A percentile compares a stretch with the other conserved stretches of the same genome.
Conservation (phyloP, 2,888 invertebrate genomes). For the Plagiodera versicolora region DNA sequence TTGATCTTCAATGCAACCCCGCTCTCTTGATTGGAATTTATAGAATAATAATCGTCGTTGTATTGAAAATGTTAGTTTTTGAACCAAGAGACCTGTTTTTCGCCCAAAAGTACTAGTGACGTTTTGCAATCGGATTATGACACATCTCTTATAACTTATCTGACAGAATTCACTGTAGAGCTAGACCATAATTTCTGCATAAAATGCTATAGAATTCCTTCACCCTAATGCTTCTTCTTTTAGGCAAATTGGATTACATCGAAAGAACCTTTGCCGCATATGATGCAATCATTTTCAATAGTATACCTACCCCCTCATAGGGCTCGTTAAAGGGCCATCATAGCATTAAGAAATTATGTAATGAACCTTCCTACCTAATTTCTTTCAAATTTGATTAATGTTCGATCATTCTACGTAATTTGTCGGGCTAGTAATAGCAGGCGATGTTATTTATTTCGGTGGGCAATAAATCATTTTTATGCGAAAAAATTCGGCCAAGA, state of each 20-base stretch:
- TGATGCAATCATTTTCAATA: slow-evolving; percentile 26
- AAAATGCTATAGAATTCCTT: no score
- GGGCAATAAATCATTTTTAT: slow-evolving; percentile 33
- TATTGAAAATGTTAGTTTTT: no score
- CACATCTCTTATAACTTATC: no score
- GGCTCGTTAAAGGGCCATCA: slow-evolving; percentile 28
- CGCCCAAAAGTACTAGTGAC: no score
- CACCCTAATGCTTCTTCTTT: neutral
- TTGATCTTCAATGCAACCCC: no score
- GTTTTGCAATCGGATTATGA: no score
- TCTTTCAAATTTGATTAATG: slow-evolving; percentile 35
- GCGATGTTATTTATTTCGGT: slow-evolving; percentile 27
- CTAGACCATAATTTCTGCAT: no score
- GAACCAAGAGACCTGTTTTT: no score
- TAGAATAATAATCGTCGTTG: no score
- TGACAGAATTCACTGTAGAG: no score
- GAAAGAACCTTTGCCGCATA: neutral
- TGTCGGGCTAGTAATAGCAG: slow-evolving; percentile 32
- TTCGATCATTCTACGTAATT: slow-evolving; percentile 33
- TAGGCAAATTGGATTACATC: neutral
- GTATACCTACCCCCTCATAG: slow-evolving; percentile 18
- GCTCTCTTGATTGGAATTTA: no score
- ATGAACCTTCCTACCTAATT: slow-evolving; percentile 33
- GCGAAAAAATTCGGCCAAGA: slow-evolving; percentile 17
- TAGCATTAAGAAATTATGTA: slow-evolving; percentile 34